A percentile compares a stretch with the other conserved stretches of the same genome.
These are phyloP conservation scores for Scaptomyza reducta DNA, from an alignment of 2,888 invertebrate genomes.

Conservation along the genomic window DNA sequence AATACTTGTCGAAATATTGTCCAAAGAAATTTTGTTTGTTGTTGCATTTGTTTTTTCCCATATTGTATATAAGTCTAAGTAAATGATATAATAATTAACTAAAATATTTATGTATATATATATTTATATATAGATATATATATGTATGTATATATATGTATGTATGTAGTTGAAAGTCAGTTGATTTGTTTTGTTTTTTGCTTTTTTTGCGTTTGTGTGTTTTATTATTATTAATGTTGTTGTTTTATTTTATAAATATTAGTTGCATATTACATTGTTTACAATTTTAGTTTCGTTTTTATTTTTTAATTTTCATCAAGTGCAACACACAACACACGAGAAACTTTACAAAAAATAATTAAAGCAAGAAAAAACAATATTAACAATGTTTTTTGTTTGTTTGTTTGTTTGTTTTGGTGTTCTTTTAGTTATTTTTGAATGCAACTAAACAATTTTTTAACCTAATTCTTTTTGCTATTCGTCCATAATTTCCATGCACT, in stretches of 20 bases:
- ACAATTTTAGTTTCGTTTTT: constrained; percentile 36
- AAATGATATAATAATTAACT: constrained; percentile 43
- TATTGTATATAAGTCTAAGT: constrained; percentile 37
- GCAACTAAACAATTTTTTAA: constrained; percentile 53
- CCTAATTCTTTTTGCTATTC: constrained; percentile 54
- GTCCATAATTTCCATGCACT: constrained; percentile 52
- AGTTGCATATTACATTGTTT: constrained; percentile 62
- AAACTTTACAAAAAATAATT: constrained; percentile 41
- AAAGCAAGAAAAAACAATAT: constrained; percentile 38
- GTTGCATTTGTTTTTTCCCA: constrained; percentile 45
- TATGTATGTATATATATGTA: constrained; percentile 17
- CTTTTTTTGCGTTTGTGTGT: constrained; percentile 20
- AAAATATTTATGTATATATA: constrained; percentile 23
- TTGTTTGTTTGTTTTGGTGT: constrained; percentile 49
- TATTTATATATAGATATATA: constrained; percentile 19
- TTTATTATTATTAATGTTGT: constrained; percentile 6
- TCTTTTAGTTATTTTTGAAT: constrained; percentile 33
- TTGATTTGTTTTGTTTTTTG: constrained; percentile 20
- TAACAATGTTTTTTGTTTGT: constrained; percentile 43
- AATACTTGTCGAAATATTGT: constrained; percentile 80
- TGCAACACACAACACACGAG: constrained; percentile 54
- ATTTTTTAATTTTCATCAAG: constrained; percentile 43
- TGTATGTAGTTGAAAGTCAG: constrained; percentile 47
- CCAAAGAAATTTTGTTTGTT: constrained; percentile 70
- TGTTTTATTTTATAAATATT: constrained; percentile 42